A percentile compares a stretch with the other conserved stretches of the same genome.
Conservation (phyloP, 1,140 invertebrate genomes). For the Apolygus lucorum region DNA sequence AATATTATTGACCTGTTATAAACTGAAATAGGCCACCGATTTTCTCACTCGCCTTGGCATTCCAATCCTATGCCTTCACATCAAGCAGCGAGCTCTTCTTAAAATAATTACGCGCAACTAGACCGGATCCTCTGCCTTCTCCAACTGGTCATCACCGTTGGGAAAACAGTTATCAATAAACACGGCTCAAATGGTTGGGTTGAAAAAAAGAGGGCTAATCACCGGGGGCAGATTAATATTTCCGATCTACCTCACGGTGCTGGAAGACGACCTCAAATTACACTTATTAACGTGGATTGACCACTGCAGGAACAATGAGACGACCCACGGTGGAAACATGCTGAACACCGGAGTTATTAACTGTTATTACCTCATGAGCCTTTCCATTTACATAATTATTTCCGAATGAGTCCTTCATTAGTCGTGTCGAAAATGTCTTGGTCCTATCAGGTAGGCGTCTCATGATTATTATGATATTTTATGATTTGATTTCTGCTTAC, state of each 20-base stretch:
- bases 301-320: not conserved
- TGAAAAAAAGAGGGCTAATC: not conserved
- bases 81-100: too few relatives aligned
- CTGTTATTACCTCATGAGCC: not conserved
- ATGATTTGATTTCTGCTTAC: too few relatives aligned
- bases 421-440: not conserved
- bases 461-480: too few relatives aligned
- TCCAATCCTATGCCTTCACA: too few relatives aligned
- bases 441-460: too few relatives aligned
- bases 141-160: not conserved
- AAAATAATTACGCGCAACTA: too few relatives aligned
- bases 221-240: not conserved
- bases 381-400: slow-evolving; percentile 8
- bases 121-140: too few relatives aligned
- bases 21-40: too few relatives aligned
- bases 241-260: not conserved
- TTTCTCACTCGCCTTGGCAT: too few relatives aligned
- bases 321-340: not conserved
- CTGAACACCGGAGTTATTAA: not conserved
- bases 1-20: too few relatives aligned
- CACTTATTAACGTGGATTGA: not conserved
- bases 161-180: not conserved
- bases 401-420: not conserved
- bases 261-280: not conserved
- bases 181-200: not conserved